Base-by-base conservation (phyloP, 1,140 invertebrate genomes). In the Conus ventricosus region DNA sequence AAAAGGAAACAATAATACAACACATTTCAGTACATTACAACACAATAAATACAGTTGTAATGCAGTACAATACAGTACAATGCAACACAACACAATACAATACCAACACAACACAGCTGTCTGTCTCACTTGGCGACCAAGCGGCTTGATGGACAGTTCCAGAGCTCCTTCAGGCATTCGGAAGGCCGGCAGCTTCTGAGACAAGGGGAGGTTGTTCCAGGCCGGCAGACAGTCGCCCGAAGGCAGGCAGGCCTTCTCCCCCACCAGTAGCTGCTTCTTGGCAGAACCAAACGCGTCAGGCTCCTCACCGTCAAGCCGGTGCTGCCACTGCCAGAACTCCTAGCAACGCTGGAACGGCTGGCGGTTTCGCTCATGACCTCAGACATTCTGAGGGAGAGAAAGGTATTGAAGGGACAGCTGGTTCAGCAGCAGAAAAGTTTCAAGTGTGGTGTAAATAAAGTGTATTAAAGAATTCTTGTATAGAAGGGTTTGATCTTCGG, bases 141-240 rank as follows among this genome's bases (percentile, higher is more conserved):
- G 5, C 4, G 55, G 51, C 4, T 75, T 27, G 3, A 20, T 55
- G 23, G 13, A 25, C 5, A 87, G 71, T 5, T 87, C 85, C 71
- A 87, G 10, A 13, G 53, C 10, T 11, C 85, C 85, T 3, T 20
- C 11, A 25, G 85, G 85, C 17, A 39, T 20, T 10, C 71, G 71
- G 53, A 55, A 87, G 71, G 55, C 75, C 71, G 85, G 85, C 20
- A 87, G 17, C 51, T 87, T 87, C 54, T 87, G 71, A 1, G 23
- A 7, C 4, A 87, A 53, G 5, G 85, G 53, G 15, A 87, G 76
- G 54, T 87, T 57, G 75, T 57, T 55, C 85, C 75, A 78, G 51
- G 75, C 20, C 3, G 85, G 71, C 20, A 87, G 25, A 17, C 39
- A 55, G 71, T 57, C 75, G 17, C 85, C 85, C 0, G 23, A 51